phyloP scores from a whole-genome alignment of 2,888 invertebrate genomes.

The Orthosia gothica region DNA sequence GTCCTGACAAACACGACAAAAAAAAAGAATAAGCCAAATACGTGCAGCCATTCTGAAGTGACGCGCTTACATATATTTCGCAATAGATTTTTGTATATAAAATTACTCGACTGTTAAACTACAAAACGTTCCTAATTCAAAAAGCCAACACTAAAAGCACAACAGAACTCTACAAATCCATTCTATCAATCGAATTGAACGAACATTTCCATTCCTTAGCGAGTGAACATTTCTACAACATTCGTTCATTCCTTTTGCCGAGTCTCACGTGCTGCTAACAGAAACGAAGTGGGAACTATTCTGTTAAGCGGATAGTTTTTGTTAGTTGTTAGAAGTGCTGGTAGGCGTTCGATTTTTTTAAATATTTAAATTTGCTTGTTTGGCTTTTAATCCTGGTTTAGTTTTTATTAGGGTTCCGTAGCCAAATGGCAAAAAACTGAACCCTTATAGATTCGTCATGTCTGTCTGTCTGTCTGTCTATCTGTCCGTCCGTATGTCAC shows the following conservation, averaged over 20 bases:
- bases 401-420: no score
- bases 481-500: no score
- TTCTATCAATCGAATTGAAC: constrained; percentile 54
- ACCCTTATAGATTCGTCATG: no score
- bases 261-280: constrained; percentile 43
- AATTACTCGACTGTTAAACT: neutral
- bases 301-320: constrained; percentile 39
- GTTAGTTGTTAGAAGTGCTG: constrained; percentile 7
- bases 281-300: constrained; percentile 45
- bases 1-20: no score
- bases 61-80: no score
- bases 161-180: constrained; percentile 47
- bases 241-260: constrained; percentile 56
- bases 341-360: constrained; percentile 9
- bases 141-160: constrained; percentile 43
- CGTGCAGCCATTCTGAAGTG: no score
- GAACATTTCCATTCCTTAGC: constrained; percentile 58
- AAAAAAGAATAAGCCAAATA: no score
- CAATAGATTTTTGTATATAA: neutral
- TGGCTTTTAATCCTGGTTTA: neutral
- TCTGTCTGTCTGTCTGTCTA: no score
- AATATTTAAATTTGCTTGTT: neutral
- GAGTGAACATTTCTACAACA: constrained; percentile 59
- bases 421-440: no score
- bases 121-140: neutral